Evolutionary conservation across 2,888 invertebrate species (phyloP), one percentile per base, ranked within the genome.

Genomic region (Cremastinae sp.): DNA sequence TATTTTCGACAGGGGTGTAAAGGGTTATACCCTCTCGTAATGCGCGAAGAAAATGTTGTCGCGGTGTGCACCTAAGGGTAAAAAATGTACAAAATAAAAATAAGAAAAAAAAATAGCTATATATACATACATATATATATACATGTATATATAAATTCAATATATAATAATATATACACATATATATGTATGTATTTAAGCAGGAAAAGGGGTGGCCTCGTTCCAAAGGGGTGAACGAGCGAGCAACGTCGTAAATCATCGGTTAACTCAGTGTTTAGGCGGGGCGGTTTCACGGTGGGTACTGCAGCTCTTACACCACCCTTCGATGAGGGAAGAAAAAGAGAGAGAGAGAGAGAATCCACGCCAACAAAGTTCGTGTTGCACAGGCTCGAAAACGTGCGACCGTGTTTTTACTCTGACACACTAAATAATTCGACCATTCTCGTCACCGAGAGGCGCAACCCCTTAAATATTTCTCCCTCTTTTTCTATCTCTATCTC

Each of bases 201-300:
- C n/a, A n/a, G n/a, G n/a, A n/a, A n/a, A n/a, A 69, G 69, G 69
- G 59, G 68, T 47, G 49, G 68, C 49, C 68, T 62, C 49, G 58
- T 49, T 28, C 47, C n/a, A 43, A 68, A 49, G 62, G 75, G 62
- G 58, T 59, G 66, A 75, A 75, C 47, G 39, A 61, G 70, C 45
- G 70, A 72, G 68, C 20, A 65, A 55, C 72, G 82, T 85, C 88
- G 87, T 89, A 89, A 89, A 89, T 89, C 89, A 89, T 86, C 85
- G 85, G 88, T 87, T 89, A 89, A 89, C 88, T 84, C 87, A 85
- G 80, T 89, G 88, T 89, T 89, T 89, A 89, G 88, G 87, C 87
- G 89, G 88, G 89, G 89, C 89, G 89, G 89, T 89, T 89, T 89
- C 88, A 89, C 88, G 89, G 88, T 89, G 89, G 88, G 86, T 86